These are phyloP conservation scores for Coregonus clupeaformis DNA, from an alignment of 2,113 vertebrate species.

Conservation along the genomic window DNA sequence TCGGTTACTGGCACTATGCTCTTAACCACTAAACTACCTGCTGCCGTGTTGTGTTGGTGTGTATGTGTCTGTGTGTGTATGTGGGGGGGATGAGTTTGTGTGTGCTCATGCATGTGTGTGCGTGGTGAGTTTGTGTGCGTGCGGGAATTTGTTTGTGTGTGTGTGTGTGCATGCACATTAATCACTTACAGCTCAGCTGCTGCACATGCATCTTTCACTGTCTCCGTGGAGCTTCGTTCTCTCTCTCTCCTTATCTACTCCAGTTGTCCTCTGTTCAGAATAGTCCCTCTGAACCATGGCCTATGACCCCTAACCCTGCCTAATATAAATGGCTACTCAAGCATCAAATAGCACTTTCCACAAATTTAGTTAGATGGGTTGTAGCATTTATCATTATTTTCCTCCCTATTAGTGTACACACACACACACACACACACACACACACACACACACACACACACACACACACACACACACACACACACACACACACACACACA, in stretches of 20 bases:
- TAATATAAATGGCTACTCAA: slow-evolving; percentile 23
- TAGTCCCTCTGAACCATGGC: slow-evolving; percentile 53
- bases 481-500: neutral
- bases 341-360: slow-evolving; percentile 31
- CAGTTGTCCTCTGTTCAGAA: slow-evolving; percentile 57
- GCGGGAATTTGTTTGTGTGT: neutral
- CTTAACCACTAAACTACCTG: too few species aligned
- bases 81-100: too few species aligned
- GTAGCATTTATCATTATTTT: slow-evolving; percentile 16
- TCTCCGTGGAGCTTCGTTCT: slow-evolving; percentile 19
- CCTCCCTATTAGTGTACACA: neutral
- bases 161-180: slow-evolving; percentile 8
- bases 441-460: neutral
- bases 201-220: slow-evolving; percentile 53
- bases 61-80: neutral
- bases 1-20: too few species aligned
- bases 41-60: too few species aligned
- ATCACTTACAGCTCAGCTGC: slow-evolving; percentile 50
- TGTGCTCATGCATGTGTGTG: neutral
- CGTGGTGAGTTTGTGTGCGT: slow-evolving; percentile 6
- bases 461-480: neutral
- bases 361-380: slow-evolving; percentile 11
- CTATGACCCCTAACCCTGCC: slow-evolving; percentile 8
- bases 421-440: neutral
- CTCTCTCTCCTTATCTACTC: neutral